These are phyloP conservation scores for Coptodon rendalli DNA, from an alignment of 2,113 vertebrate species.

Conservation along the genomic window DNA sequence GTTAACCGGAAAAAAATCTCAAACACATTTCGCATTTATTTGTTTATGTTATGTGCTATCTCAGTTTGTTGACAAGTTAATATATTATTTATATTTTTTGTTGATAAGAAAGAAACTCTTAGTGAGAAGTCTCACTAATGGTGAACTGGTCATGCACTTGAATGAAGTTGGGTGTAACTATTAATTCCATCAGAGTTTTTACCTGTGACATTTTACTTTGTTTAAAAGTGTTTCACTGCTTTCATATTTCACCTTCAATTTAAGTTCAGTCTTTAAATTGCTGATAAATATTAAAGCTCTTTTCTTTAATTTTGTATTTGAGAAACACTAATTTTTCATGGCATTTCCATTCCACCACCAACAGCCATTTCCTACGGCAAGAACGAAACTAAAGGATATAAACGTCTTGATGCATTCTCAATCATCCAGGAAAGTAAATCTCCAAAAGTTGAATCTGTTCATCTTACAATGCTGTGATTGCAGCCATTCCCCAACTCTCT, in stretches of 20 bases:
- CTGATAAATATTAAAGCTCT: background rate
- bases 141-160: background rate
- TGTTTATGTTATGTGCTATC: constrained; percentile 9
- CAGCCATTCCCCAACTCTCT: too few species aligned
- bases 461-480: too few species aligned
- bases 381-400: background rate
- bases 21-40: background rate
- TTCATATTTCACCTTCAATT: background rate
- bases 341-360: background rate
- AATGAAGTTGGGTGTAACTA: background rate
- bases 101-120: background rate
- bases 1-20: background rate
- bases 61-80: constrained; percentile 19
- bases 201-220: background rate
- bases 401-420: too few species aligned
- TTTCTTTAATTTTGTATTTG: background rate
- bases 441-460: too few species aligned
- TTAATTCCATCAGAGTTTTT: background rate
- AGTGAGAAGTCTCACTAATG: background rate
- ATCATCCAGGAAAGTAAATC: too few species aligned
- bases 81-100: background rate
- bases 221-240: background rate
- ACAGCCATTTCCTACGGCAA: background rate
- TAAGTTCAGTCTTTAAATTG: background rate
- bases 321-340: background rate